Evolutionary conservation across 2,888 invertebrate species (phyloP).

Genomic region (Cactoblastis cactorum): DNA sequence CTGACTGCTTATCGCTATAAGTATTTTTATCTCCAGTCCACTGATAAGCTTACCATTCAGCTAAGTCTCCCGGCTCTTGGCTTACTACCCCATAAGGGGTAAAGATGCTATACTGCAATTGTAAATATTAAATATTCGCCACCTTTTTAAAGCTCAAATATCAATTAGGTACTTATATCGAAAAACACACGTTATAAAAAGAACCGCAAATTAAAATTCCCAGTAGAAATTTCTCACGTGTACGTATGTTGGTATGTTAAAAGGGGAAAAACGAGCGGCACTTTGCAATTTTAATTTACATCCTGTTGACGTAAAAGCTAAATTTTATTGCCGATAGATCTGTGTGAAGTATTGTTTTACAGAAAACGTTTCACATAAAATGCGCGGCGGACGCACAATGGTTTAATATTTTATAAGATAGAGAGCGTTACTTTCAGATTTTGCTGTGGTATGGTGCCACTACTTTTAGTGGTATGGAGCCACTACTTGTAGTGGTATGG

Average conservation of each 20-base stretch:
- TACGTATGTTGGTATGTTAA: conserved; percentile 4
- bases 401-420: conserved; percentile 7
- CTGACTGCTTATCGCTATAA: too few species aligned
- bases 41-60: too few species aligned
- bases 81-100: too few species aligned
- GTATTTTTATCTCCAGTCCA: too few species aligned
- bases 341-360: conserved; percentile 32
- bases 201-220: not conserved
- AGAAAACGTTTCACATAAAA: conserved; percentile 23
- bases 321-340: conserved; percentile 47
- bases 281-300: conserved; percentile 50
- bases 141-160: not conserved
- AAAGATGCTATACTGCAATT: too few species aligned
- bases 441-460: not conserved
- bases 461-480: too few species aligned
- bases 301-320: conserved; percentile 51
- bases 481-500: too few species aligned
- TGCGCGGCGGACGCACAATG: conserved; percentile 19
- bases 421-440: not conserved
- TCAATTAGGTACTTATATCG: not conserved
- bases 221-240: conserved; percentile 11
- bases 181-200: not conserved
- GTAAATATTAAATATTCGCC: too few species aligned
- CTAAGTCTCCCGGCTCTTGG: too few species aligned
- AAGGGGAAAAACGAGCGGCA: conserved; percentile 25